phyloP scores from a whole-genome alignment of 2,797 vertebrate genomes.

The Macrochelys suwanniensis region DNA sequence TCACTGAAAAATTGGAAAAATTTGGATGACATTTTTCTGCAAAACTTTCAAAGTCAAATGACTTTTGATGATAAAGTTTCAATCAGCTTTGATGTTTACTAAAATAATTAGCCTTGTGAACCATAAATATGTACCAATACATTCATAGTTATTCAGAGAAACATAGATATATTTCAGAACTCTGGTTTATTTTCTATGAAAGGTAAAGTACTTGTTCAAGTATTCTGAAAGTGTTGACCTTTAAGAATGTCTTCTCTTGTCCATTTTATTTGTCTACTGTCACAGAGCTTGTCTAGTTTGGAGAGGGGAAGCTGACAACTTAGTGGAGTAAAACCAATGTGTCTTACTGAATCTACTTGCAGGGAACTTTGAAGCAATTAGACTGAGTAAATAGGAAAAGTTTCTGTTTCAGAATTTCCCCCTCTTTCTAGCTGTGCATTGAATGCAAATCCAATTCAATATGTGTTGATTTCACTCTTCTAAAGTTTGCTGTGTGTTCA shows the following conservation, averaged over 20 bases:
- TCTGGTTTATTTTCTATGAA: not conserved
- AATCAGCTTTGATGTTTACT: not conserved
- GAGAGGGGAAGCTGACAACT: not conserved
- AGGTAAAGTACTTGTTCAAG: not conserved
- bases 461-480: slow-evolving; percentile 49
- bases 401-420: slow-evolving; percentile 52
- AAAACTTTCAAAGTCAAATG: not conserved
- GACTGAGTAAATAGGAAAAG: slow-evolving; percentile 63
- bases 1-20: not conserved
- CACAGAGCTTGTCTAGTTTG: not conserved
- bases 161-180: not conserved
- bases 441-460: slow-evolving; percentile 57
- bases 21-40: not conserved
- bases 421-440: slow-evolving; percentile 35
- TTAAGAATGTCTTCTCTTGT: not conserved
- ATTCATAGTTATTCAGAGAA: not conserved
- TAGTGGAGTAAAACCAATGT: not conserved
- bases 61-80: not conserved
- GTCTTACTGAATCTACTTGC: slow-evolving; percentile 52
- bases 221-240: not conserved
- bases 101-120: slow-evolving; percentile 21
- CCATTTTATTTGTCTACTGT: not conserved
- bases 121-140: not conserved
- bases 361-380: slow-evolving; percentile 64
- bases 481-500: slow-evolving; percentile 55